A percentile compares a stretch with the other conserved stretches of the same genome.
Conservation (phyloP, 2,113 vertebrate species). For the Pollachius pollachius region DNA sequence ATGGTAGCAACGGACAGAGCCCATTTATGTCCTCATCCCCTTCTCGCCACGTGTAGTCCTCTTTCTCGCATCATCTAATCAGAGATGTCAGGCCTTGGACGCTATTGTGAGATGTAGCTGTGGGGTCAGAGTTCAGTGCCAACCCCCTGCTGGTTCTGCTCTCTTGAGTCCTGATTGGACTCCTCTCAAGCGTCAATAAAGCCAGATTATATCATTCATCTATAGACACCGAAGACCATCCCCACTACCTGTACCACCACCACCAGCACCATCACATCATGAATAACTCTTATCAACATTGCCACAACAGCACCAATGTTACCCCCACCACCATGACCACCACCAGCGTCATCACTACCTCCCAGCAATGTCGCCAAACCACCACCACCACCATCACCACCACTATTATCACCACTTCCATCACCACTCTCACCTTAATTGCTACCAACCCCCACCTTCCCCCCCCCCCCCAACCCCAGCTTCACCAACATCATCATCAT, state of each 20-base stretch:
- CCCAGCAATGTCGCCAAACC: too few species aligned
- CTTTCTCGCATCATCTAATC: constrained; percentile 34
- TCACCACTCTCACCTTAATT: too few species aligned
- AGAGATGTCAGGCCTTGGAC: constrained; percentile 57
- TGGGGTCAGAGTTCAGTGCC: constrained; percentile 50
- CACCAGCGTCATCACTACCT: neutral
- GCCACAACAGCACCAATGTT: too few species aligned
- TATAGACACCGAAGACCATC: constrained; percentile 36
- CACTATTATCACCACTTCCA: too few species aligned
- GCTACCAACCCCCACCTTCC: too few species aligned
- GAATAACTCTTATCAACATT: too few species aligned
- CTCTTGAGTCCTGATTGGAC: constrained; percentile 46
- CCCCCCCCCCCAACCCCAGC: constrained; percentile 8
- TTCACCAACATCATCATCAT: constrained; percentile 17
- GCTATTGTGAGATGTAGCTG: constrained; percentile 41
- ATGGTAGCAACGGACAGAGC: constrained; percentile 38
- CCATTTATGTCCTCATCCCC: constrained; percentile 18
- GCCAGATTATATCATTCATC: constrained; percentile 65
- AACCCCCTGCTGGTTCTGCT: constrained; percentile 62
- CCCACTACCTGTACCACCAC: too few species aligned
- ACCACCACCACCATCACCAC: too few species aligned
- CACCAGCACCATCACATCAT: too few species aligned
- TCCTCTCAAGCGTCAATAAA: constrained; percentile 64
- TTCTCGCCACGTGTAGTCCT: constrained; percentile 18
- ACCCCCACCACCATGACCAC: too few species aligned